Conservation (phyloP, 2,797 vertebrate genomes). For the Lacerta agilis region DNA sequence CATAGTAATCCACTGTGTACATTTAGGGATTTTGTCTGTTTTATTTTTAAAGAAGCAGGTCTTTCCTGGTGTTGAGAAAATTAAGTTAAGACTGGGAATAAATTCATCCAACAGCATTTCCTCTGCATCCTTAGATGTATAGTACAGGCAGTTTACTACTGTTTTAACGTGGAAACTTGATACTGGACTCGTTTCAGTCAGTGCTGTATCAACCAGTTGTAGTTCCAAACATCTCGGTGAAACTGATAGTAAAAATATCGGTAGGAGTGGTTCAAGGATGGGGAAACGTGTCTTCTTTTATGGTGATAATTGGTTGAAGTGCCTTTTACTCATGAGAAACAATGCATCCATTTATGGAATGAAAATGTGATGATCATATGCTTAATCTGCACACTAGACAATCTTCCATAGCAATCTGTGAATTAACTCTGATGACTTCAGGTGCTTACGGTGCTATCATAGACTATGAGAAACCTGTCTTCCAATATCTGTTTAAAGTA, state of each 20-base stretch:
- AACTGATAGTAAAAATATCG: not conserved
- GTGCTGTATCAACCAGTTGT: not conserved
- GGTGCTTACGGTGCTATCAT: not conserved
- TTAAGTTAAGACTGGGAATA: conserved; percentile 38
- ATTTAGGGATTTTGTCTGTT: conserved; percentile 49
- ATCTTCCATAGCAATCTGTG: not conserved
- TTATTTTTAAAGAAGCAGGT: not conserved
- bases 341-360: not conserved
- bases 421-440: not conserved
- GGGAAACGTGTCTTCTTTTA: not conserved
- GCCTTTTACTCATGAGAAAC: not conserved
- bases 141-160: not conserved
- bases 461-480: not conserved
- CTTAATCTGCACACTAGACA: not conserved
- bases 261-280: not conserved
- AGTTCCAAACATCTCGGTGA: not conserved
- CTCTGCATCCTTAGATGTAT: conserved; percentile 18
- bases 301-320: not conserved
- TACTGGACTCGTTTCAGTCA: not conserved
- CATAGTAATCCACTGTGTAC: conserved; percentile 64
- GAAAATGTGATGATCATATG: not conserved
- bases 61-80: conserved; percentile 33
- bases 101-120: conserved; percentile 48
- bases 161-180: not conserved
- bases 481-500: not conserved